These are phyloP conservation scores for Thamnaconus septentrionalis DNA, from an alignment of 2,113 vertebrate species.

Conservation along the genomic window DNA sequence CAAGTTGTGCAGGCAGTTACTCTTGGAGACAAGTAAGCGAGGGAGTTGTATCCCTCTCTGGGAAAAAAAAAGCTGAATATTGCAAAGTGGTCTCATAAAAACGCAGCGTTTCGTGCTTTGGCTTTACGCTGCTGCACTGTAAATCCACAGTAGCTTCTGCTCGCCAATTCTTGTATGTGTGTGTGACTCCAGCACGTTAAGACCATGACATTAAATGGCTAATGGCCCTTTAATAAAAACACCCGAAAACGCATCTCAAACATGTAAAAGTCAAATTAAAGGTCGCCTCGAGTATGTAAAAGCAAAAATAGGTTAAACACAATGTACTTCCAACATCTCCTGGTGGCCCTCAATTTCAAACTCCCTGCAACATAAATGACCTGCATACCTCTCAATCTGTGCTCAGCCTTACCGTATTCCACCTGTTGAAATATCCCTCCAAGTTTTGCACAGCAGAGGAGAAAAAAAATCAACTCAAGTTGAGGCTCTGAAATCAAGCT, in stretches of 20 bases:
- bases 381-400: not conserved
- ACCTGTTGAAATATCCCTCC: constrained; percentile 86
- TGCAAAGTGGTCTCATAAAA: constrained; percentile 40
- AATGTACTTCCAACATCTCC: too few species aligned
- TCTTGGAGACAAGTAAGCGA: constrained; percentile 35
- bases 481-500: constrained; percentile 77
- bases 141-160: constrained; percentile 36
- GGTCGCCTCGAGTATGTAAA: too few species aligned
- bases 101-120: constrained; percentile 9
- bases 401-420: constrained; percentile 82
- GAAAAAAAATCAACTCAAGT: constrained; percentile 40
- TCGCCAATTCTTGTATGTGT: constrained; percentile 29
- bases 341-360: constrained; percentile 1
- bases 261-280: not conserved
- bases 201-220: constrained; percentile 12
- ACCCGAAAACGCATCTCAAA: not conserved
- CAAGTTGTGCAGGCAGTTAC: constrained; percentile 43
- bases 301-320: too few species aligned
- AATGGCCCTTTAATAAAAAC: constrained; percentile 18
- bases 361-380: not conserved
- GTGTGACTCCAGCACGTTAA: constrained; percentile 13
- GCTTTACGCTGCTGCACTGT: constrained; percentile 8
- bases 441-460: constrained; percentile 36
- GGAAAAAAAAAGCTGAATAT: constrained; percentile 10
- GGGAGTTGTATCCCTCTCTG: constrained; percentile 14